Percentiles rank a stretch among this genome's conserved stretches.
These are phyloP conservation scores for Linepithema humile DNA, from an alignment of 1,140 invertebrate genomes.

Conservation along the genomic window DNA sequence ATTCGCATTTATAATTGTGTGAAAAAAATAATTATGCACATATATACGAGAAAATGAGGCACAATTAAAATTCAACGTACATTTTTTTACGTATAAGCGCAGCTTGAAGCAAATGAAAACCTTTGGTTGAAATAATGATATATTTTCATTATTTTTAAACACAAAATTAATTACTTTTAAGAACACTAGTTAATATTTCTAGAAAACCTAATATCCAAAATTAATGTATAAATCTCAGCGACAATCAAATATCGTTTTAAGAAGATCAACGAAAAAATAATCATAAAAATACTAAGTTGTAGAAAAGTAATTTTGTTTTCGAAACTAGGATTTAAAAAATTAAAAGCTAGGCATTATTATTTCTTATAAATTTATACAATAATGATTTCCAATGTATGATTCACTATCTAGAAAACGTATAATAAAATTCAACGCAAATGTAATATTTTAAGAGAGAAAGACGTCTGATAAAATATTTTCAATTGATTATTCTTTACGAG, in stretches of 20 bases:
- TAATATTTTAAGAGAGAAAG: too few relatives aligned
- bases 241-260: background rate
- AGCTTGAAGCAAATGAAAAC: background rate
- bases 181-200: background rate
- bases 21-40: background rate
- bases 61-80: conserved; percentile 1
- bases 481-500: too few relatives aligned
- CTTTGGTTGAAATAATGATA: background rate
- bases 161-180: background rate
- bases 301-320: too few relatives aligned
- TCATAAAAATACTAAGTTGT: background rate
- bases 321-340: too few relatives aligned
- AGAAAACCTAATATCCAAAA: background rate
- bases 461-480: too few relatives aligned
- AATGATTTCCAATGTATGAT: too few relatives aligned
- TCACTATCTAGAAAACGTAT: too few relatives aligned
- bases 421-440: too few relatives aligned
- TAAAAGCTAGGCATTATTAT: too few relatives aligned
- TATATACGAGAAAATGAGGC: background rate
- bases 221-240: background rate
- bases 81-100: background rate
- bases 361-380: too few relatives aligned
- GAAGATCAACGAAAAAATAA: background rate
- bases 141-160: background rate
- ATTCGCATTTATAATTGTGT: background rate